Evolutionary conservation across 1,140 invertebrate genomes (phyloP).

Genomic region (Dendroctonus valens): DNA sequence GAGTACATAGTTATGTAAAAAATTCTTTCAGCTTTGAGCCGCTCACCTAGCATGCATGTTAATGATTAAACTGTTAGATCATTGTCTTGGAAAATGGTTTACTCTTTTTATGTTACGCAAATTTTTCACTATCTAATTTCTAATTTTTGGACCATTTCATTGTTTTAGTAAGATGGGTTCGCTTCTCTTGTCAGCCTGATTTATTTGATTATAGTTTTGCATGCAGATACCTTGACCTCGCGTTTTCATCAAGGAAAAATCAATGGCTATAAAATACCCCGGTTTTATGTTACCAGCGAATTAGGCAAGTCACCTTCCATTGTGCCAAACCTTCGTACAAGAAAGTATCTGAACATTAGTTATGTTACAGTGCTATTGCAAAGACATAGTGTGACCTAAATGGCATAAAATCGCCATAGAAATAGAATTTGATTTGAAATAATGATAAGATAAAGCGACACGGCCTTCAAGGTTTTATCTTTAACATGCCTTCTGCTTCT

Average conservation of each 20-base stretch:
- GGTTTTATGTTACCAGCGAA: neutral
- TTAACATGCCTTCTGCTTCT: too few relatives aligned
- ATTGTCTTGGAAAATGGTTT: neutral
- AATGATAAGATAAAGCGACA: too few relatives aligned
- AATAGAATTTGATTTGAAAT: too few relatives aligned
- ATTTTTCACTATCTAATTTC: too few relatives aligned
- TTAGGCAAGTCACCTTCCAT: neutral
- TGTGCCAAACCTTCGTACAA: neutral
- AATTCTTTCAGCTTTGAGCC: constrained; percentile 4
- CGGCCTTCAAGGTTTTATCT: too few relatives aligned
- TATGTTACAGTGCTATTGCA: too few relatives aligned
- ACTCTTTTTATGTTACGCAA: neutral
- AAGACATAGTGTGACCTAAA: too few relatives aligned
- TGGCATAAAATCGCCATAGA: too few relatives aligned
- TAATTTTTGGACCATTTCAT: too few relatives aligned
- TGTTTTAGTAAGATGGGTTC: neutral
- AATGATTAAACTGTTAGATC: constrained; percentile 2
- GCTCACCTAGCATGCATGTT: constrained; percentile 7
- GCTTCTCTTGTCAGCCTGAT: constrained; percentile 1
- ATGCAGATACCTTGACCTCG: constrained; percentile 18
- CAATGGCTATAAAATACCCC: constrained; percentile 11
- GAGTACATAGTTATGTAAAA: constrained; percentile 8
- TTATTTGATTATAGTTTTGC: constrained; percentile 12
- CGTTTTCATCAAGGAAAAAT: constrained; percentile 14
- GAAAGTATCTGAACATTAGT: too few relatives aligned